Conservation (phyloP, 1,140 invertebrate genomes). For the Tribolium madens region DNA sequence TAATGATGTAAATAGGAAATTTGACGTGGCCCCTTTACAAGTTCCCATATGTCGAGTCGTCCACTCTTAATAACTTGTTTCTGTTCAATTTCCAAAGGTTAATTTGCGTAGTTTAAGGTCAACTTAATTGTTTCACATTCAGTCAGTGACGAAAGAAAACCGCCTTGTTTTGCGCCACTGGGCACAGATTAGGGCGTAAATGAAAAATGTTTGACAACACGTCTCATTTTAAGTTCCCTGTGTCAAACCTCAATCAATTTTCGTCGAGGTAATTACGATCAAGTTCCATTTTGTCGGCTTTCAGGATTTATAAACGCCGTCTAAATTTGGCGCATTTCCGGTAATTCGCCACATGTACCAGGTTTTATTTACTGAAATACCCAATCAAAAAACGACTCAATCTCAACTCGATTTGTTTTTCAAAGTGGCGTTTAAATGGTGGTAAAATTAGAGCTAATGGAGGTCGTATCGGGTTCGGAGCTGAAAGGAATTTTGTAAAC, state of each 20-base stretch:
- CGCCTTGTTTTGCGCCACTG: neutral
- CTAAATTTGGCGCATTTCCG: slow-evolving; percentile 20
- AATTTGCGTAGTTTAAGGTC: neutral
- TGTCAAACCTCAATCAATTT: too few relatives aligned
- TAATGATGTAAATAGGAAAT: too few relatives aligned
- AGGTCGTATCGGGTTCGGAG: too few relatives aligned
- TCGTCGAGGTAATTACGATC: neutral
- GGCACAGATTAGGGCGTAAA: neutral
- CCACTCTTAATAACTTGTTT: neutral
- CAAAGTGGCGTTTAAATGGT: neutral
- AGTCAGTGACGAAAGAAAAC: neutral
- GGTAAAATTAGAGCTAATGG: too few relatives aligned
- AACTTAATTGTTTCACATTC: neutral
- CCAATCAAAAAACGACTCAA: slow-evolving; percentile 11
- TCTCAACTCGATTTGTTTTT: neutral
- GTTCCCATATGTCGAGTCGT: too few relatives aligned
- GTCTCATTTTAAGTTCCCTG: too few relatives aligned
- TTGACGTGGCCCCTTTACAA: too few relatives aligned
- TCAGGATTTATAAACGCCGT: neutral
- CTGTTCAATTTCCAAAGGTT: neutral
- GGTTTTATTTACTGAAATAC: neutral
- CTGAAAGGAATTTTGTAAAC: too few relatives aligned
- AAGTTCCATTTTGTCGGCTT: neutral
- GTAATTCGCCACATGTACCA: slow-evolving; percentile 9
- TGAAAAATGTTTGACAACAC: too few relatives aligned